Percentiles rank a stretch among this genome's conserved stretches.
Conservation (phyloP, 2,113 vertebrate genomes). For the Lycaon pictus region DNA sequence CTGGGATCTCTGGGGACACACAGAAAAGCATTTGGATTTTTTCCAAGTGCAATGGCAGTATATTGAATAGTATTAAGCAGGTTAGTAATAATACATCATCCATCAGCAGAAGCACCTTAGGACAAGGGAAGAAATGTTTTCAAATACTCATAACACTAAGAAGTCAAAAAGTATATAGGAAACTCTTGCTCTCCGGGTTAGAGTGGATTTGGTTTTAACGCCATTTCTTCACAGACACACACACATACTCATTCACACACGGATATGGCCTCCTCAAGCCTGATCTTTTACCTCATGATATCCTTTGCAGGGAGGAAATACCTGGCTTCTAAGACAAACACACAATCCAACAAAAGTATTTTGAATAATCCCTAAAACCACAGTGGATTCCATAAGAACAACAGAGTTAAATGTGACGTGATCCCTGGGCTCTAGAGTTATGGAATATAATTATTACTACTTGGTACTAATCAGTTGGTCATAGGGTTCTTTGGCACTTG, state of each 20-base stretch:
- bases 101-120: neutral
- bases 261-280: neutral
- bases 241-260: neutral
- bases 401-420: neutral
- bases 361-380: conserved; percentile 21
- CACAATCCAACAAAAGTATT: conserved; percentile 19
- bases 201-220: neutral
- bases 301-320: neutral
- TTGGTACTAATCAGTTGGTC: neutral
- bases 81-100: neutral
- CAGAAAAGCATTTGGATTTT: neutral
- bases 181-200: neutral
- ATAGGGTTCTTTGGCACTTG: neutral
- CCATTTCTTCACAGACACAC: too few relatives aligned
- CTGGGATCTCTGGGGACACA: neutral
- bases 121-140: neutral
- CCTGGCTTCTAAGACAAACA: neutral
- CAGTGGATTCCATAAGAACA: neutral
- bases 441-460: neutral
- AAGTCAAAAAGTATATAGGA: neutral
- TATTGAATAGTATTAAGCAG: neutral
- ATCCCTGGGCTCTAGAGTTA: neutral
- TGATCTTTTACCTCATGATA: neutral
- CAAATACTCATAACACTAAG: neutral
- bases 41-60: neutral